Evolutionary conservation across 64 coral and sea anemone genomes (phyloP).

Genomic region (Montipora sp.): DNA sequence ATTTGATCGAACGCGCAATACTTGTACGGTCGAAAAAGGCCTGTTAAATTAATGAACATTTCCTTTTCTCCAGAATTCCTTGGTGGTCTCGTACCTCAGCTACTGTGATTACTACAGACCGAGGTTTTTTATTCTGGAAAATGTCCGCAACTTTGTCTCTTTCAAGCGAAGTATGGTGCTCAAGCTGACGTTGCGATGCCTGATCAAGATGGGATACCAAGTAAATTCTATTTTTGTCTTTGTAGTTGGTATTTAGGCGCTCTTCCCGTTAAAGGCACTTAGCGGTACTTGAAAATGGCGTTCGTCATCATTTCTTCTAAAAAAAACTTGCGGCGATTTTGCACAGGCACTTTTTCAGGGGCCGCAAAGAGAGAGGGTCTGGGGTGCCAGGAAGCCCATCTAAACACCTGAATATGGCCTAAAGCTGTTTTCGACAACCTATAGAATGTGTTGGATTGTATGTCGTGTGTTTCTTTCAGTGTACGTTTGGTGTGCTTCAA

Average conservation of each 20-base stretch:
- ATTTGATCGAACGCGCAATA: too few relatives aligned
- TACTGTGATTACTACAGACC: constrained; percentile 99
- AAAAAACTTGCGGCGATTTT: too few relatives aligned
- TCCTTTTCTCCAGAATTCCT: constrained; percentile 71
- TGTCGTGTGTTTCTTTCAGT: constrained; percentile 47
- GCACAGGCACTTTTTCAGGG: too few relatives aligned
- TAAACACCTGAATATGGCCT: too few relatives aligned
- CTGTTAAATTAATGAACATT: background rate
- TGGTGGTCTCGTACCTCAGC: constrained; percentile 81
- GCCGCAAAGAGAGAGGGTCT: too few relatives aligned
- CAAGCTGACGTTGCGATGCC: constrained; percentile 87
- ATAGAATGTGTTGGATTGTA: too few relatives aligned
- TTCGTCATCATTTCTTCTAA: too few relatives aligned
- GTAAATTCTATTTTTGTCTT: constrained; percentile 22
- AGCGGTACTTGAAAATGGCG: too few relatives aligned
- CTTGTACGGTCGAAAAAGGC: background rate
- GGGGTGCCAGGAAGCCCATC: too few relatives aligned
- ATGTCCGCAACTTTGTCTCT: constrained; percentile 98
- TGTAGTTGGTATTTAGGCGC: background rate
- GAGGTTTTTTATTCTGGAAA: constrained; percentile 96
- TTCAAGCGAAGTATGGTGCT: constrained; percentile 97
- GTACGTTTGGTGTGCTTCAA: constrained; percentile 98
- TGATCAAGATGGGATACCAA: constrained; percentile 98
- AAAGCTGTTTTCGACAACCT: too few relatives aligned
- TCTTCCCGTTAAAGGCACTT: background rate